Evolutionary conservation across 2,888 invertebrate species (phyloP).

Genomic region (Tipula lateralis): DNA sequence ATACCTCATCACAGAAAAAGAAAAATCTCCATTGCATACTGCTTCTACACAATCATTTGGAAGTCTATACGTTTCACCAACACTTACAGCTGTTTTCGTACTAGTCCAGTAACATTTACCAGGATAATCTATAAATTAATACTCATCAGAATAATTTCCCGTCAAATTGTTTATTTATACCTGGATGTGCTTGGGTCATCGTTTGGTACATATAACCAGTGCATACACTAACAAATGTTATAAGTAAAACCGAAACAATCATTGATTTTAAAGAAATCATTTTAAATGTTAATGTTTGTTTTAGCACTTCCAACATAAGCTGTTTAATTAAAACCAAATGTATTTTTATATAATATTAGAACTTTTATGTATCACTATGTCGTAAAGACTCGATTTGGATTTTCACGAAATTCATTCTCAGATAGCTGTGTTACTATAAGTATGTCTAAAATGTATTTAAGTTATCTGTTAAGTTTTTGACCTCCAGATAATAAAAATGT

Average conservation of each 20-base stretch:
- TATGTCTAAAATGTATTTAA: not conserved
- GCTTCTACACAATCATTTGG: not conserved
- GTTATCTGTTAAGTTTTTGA: not conserved
- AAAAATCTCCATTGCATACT: not conserved
- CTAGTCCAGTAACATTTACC: not conserved
- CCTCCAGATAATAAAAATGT: not conserved
- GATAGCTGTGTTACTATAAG: not conserved
- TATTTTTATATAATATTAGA: not conserved
- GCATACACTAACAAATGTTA: not conserved
- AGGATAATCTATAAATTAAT: conserved; percentile 2
- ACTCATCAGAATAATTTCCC: not conserved
- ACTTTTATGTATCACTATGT: too few species aligned
- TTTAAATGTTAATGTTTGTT: not conserved
- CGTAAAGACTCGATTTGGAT: not conserved
- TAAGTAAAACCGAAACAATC: not conserved
- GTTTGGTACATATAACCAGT: not conserved
- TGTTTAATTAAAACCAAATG: not conserved
- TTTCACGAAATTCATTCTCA: not conserved
- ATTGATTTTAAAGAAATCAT: not conserved
- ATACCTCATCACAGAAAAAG: not conserved
- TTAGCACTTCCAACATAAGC: not conserved
- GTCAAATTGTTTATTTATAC: not conserved
- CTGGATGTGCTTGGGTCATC: not conserved
- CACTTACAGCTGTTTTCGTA: not conserved
- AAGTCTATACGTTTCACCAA: not conserved